Base-by-base conservation (phyloP, 2,888 invertebrate genomes). In the Lamproptera curius region DNA sequence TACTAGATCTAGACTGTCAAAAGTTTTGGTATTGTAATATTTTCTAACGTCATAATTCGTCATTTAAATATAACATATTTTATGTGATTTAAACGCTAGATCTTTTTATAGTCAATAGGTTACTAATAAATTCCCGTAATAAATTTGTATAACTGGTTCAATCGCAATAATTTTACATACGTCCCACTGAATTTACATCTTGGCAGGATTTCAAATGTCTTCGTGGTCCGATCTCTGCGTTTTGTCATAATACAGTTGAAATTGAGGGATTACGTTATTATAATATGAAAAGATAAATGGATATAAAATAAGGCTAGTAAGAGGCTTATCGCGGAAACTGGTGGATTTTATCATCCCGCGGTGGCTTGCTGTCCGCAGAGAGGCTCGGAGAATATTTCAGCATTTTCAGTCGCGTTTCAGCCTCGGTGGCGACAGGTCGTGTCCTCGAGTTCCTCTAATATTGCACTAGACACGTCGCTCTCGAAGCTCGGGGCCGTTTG, bases 291-390 rank as follows among this genome's bases (percentile, higher is more conserved):
- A 43, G 39, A 42, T 42, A 48, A 43, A 48, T 35, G 28, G 40
- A 31, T 28, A 37, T 42, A 56, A 67, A 67, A 63, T 66, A 65
- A 62, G 60, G 43, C 48, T 58, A 57, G 61, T 77, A 73, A 76
- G 75, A 67, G 72, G 76, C 74, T 80, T 77, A 79, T 67, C 64
- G 65, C 62, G 59, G 69, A 69, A 63, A 70, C 69, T 65, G 66
- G 61, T 60, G 63, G 63, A 70, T 65, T 76, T 67, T 73, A 76
- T 75, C 75, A 71, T 63, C 62, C 65, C 65, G 50, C 55, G 57
- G 57, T 61, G 52, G 62, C 48, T 53, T 55, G 52, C 49, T 48
- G 44, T 46, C 46, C 48, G 46, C 49, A 36, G 51, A 53, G 57
- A 48, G 52, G 36, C 41, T 39, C 49, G 34, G 51, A 46, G 48